A percentile compares a stretch with the other conserved stretches of the same genome.
These are phyloP conservation scores for Brachyopa scutellaris DNA, from an alignment of 2,888 invertebrate genomes.

Conservation along the genomic window DNA sequence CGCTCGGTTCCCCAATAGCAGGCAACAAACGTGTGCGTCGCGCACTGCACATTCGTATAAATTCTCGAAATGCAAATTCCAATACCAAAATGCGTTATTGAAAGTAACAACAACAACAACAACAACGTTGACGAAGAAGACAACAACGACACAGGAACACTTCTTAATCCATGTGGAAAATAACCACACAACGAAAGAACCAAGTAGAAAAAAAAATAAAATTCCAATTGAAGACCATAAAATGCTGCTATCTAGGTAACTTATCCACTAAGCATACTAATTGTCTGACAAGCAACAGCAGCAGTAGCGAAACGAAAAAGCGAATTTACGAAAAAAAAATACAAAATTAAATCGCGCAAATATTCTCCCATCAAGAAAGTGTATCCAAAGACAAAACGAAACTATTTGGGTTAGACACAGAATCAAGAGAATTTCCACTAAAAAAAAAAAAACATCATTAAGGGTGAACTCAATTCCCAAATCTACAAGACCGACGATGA, in stretches of 20 bases:
- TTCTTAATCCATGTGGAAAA: conserved; percentile 66
- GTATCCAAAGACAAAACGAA: conserved; percentile 37
- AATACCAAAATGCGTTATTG: conserved; percentile 46
- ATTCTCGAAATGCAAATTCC: conserved; percentile 65
- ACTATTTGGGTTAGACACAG: conserved; percentile 51
- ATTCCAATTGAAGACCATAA: conserved; percentile 66
- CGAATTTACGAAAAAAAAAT: background rate
- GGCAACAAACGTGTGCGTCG: background rate
- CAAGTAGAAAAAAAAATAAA: conserved; percentile 13
- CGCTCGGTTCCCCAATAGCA: conserved; percentile 22
- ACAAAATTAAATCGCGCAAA: conserved; percentile 21
- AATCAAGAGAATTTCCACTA: conserved; percentile 33
- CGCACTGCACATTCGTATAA: conserved; percentile 54
- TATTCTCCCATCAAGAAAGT: conserved; percentile 51
- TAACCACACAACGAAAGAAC: conserved; percentile 32
- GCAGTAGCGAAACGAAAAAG: conserved; percentile 19
- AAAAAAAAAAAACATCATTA: conserved; percentile 36
- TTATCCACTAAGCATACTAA: conserved; percentile 70
- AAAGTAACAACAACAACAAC: conserved; percentile 34
- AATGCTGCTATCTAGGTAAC: conserved; percentile 71
- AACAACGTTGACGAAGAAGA: background rate
- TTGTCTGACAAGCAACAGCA: conserved; percentile 40
- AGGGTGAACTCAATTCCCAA: conserved; percentile 60
- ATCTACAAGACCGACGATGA: conserved; percentile 13
- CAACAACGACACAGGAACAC: conserved; percentile 49